phyloP scores from a whole-genome alignment of 2,797 vertebrate genomes.

The Rousettus madagascariensis region DNA sequence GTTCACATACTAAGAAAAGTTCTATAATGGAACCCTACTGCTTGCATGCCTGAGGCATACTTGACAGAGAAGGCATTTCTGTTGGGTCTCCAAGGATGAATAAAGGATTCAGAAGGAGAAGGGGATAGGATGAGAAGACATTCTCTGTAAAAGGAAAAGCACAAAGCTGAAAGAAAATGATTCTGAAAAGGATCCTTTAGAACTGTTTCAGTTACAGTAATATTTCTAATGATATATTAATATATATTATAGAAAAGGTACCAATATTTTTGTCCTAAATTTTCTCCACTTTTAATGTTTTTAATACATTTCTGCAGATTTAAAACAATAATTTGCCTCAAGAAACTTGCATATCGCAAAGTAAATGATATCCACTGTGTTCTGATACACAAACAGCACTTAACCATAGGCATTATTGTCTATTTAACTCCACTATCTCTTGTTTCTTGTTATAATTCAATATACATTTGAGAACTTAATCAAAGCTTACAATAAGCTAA shows the following conservation, averaged over 20 bases:
- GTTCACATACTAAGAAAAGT: conserved; percentile 12
- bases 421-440: background rate
- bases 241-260: background rate
- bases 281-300: conserved; percentile 27
- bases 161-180: conserved; percentile 27
- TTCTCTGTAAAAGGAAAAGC: background rate
- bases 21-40: conserved; percentile 2
- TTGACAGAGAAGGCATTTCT: conserved; percentile 21
- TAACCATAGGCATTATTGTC: background rate
- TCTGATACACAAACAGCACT: background rate
- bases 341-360: background rate
- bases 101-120: conserved; percentile 1
- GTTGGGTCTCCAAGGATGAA: conserved; percentile 12
- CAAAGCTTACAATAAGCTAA: background rate
- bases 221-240: background rate
- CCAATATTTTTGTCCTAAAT: conserved; percentile 2
- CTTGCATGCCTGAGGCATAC: background rate
- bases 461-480: conserved; percentile 8
- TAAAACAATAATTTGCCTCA: conserved; percentile 31
- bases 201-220: conserved; percentile 28
- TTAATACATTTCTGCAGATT: background rate
- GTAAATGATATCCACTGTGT: background rate
- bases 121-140: background rate
- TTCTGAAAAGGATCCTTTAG: background rate
- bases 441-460: background rate